Conservation (phyloP, 2,113 vertebrate species). For the Nothoprocta perdicaria region DNA sequence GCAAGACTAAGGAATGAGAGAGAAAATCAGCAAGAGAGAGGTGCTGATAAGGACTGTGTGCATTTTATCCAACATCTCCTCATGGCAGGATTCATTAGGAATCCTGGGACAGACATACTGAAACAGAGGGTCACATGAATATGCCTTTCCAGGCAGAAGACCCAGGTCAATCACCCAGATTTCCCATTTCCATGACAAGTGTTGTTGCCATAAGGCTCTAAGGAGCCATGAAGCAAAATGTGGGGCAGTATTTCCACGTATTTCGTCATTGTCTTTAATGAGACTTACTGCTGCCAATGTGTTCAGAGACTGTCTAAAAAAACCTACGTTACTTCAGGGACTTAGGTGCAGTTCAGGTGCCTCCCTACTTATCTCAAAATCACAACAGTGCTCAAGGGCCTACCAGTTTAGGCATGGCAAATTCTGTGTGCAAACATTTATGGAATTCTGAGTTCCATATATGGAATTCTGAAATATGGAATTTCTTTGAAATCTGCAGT, state of each 20-base stretch:
- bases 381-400: neutral
- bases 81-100: neutral
- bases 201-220: neutral
- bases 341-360: neutral
- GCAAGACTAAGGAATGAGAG: neutral
- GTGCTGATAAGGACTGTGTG: neutral
- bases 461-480: too few species aligned
- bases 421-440: neutral
- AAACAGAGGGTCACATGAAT: neutral
- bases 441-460: neutral
- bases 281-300: neutral
- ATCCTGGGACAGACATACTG: neutral
- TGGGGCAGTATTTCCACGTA: neutral
- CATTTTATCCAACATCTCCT: neutral
- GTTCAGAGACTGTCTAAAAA: neutral
- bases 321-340: neutral
- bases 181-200: neutral
- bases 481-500: neutral
- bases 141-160: neutral
- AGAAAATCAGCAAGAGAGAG: neutral
- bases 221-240: neutral
- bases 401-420: neutral
- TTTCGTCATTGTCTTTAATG: neutral
- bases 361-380: constrained; percentile 1
- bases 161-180: neutral